Conservation (phyloP, 2,797 vertebrate genomes). For the Hirundo rustica region DNA sequence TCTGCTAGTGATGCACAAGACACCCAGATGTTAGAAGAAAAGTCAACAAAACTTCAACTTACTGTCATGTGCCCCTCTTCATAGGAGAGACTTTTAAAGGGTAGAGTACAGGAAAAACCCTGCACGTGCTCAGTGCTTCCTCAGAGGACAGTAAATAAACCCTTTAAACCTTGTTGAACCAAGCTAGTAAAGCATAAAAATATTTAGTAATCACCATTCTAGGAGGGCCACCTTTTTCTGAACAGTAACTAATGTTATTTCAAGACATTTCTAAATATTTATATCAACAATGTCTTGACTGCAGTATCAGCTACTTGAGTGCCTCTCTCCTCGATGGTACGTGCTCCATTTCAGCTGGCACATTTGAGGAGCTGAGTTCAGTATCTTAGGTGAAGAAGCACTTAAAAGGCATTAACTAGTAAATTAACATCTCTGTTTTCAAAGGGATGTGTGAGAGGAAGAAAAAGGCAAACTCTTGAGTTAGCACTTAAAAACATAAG, state of each 20-base stretch:
- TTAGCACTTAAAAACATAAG: slow-evolving; percentile 41
- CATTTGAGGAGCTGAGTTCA: not conserved
- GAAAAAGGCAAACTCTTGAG: not conserved
- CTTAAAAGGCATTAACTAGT: not conserved
- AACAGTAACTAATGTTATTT: fast-evolving
- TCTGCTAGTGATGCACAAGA: not conserved
- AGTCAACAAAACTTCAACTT: not conserved
- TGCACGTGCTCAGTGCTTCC: not conserved
- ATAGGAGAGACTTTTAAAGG: not conserved
- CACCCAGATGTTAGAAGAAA: not conserved
- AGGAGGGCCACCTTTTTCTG: not conserved
- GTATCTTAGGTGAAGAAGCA: not conserved
- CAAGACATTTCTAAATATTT: not conserved
- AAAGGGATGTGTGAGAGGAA: not conserved
- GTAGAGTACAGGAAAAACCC: not conserved
- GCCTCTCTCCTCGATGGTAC: not conserved
- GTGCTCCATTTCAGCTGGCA: not conserved
- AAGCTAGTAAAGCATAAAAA: not conserved
- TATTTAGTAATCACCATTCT: not conserved
- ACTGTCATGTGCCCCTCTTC: not conserved
- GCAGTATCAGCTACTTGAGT: not conserved
- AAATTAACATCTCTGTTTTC: slow-evolving; percentile 29
- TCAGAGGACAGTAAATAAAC: not conserved
- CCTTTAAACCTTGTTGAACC: not conserved
- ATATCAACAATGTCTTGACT: not conserved